phyloP scores from a whole-genome alignment of 2,797 vertebrate species.

The Lepidocolaptes lacrymiger region DNA sequence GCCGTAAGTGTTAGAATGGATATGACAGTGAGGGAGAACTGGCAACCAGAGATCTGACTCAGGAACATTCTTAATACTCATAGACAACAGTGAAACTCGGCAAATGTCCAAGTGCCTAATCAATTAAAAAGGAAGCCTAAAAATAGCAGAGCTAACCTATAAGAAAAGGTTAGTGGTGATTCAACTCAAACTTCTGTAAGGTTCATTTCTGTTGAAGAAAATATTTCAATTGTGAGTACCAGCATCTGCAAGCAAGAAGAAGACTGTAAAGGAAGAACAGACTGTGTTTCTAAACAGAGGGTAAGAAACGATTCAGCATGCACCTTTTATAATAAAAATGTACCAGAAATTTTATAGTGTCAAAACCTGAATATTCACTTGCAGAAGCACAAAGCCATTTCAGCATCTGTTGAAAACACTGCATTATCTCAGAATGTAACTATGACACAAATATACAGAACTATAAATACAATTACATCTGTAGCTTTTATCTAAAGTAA shows the following conservation, averaged over 20 bases:
- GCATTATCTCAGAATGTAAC: neutral
- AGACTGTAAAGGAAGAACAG: neutral
- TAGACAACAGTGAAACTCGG: neutral
- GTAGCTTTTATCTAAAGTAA: constrained; percentile 25
- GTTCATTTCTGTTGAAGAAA: neutral
- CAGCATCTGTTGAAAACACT: neutral
- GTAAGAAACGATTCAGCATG: neutral
- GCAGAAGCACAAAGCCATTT: neutral
- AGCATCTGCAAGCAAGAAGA: neutral
- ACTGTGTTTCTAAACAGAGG: neutral
- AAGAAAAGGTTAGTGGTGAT: neutral
- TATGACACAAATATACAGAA: neutral
- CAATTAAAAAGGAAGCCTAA: neutral
- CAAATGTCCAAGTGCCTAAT: neutral
- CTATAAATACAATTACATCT: constrained; percentile 46
- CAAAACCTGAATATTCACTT: neutral
- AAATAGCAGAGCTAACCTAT: neutral
- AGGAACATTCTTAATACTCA: neutral
- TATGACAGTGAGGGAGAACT: neutral
- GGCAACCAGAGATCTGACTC: neutral
- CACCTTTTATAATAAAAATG: neutral
- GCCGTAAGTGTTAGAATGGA: neutral
- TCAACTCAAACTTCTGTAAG: neutral
- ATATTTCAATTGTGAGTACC: neutral
- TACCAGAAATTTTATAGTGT: neutral